A percentile compares a stretch with the other conserved stretches of the same genome.
Conservation (phyloP, 2,888 invertebrate species). For the Thymelicus sylvestris region DNA sequence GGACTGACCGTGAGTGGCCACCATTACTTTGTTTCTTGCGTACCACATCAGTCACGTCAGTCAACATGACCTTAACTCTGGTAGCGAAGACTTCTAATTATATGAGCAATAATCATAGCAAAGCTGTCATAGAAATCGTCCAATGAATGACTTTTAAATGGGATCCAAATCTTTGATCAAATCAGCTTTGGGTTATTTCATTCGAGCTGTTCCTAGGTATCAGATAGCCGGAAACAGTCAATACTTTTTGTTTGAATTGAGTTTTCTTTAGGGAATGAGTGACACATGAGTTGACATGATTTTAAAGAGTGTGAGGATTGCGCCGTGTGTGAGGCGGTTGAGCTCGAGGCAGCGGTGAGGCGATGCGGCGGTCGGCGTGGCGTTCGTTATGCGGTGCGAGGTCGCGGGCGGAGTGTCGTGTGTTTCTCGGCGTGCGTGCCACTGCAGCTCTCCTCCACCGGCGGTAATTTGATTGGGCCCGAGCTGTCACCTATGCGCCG, state of each 20-base stretch:
- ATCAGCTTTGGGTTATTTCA: no score
- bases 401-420: conserved; percentile 50
- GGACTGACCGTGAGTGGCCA: no score
- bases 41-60: no score
- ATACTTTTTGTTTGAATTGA: conserved; percentile 6
- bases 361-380: conserved; percentile 44
- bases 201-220: no score
- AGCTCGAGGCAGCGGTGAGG: conserved; percentile 32
- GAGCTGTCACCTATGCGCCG: conserved; percentile 84
- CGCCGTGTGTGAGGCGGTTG: conserved; percentile 39
- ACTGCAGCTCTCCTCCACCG: conserved; percentile 77
- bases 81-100: no score
- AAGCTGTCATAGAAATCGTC: no score
- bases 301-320: background rate
- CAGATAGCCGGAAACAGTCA: no score
- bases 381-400: conserved; percentile 49
- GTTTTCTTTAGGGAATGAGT: background rate
- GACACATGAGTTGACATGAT: conserved; percentile 8
- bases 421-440: conserved; percentile 70
- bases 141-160: no score
- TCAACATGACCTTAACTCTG: no score
- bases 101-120: no score
- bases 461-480: conserved; percentile 83
- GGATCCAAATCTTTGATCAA: no score
- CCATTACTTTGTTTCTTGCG: no score